Base-by-base conservation (phyloP, 2,888 invertebrate species). In the Eulithis testata region DNA sequence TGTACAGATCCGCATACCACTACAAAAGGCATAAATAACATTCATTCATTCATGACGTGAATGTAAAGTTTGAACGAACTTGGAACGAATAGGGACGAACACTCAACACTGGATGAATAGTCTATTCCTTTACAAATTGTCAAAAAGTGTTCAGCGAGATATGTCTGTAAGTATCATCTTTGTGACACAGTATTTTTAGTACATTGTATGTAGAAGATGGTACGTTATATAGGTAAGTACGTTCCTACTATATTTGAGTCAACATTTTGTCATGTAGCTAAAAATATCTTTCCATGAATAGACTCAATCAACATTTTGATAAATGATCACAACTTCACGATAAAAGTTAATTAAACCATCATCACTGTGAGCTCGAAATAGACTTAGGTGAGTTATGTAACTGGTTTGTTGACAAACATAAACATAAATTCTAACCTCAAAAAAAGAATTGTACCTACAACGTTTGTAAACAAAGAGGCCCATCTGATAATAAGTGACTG, bases 281-380 rank as follows among this genome's bases (percentile, higher is more conserved):
- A 51, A 59, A 51, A 52, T 51, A 59, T 12, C 51, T 11, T 4
- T 5, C 21, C 27, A 11, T 11, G 40, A 63, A 58, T 31, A 60
- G 50, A 51, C 44, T 14, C 31, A 49, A n/a, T 40, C 14, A 54
- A 50, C 58, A 58, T 58, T 60, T 40, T 59, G 54, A 62, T 52
- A 59, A 59, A 66, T 60, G 59, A 56, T n/a, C 58, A 49, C 53
- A 44, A 8, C 14, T 27, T 43, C 12, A 43, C 11, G 56, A 60
- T 56, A 60, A 45, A 45, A 27, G 53, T 44, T 57, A 60, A 60
- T 44, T 31, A 55, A 49, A n/a, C 50, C 55, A 54, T 36, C 27
- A 40, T 37, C 9, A 21, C 9, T 40, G n/a, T n/a, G 21, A 44
- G 62, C 59, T 63, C 12, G 47, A 60, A 66, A 66, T 63, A 66